Evolutionary conservation across 2,797 vertebrate species (phyloP), one percentile per base, ranked within the genome.

Genomic region (Neosilurus hyrtlii): DNA sequence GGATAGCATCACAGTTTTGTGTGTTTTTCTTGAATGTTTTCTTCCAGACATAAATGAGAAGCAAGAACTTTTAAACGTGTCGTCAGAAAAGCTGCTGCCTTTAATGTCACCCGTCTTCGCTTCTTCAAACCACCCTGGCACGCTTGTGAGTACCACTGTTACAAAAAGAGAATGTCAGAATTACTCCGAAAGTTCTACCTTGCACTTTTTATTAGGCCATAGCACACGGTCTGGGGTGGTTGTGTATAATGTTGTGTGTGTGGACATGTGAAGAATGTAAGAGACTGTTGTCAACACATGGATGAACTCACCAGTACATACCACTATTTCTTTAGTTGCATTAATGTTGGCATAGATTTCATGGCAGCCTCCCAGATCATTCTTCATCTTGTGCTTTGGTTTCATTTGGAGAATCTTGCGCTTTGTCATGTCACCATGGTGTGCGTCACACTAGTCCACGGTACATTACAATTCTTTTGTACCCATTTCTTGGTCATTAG

Each of bases 141-240:
- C 86, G 7, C 85, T 90, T 86, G 94, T 95, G 88, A 90, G 93
- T 88, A 5, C 20, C 49, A 52, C 1, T 51, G 26, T 16, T 65
- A 15, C 4, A 54, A 77, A 56, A 24, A 72, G 7, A 82, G 7
- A 20, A 20, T 12, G 56, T 56, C 65, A 2, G 37, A 63, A 10
- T 16, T 26, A 75, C 30, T 35, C 26, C 20, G 56, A 35, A 35
- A 6, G 18, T 75, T 75, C 72, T 74, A 57, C 16, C 11, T n/a
- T 12, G 35, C 2, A n/a, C n/a, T n/a, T 37, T 5, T 61, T 10
- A 43, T 56, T 9, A 20, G 9, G 11, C 16, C 2, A 71, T 52
- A 52, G 24, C n/a, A 71, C 68, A 74, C 9, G 56, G 35, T 37
- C 22, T 75, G 26, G 54, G 54, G 15, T 26, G 26, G 35, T 30